Conservation (phyloP, 2,797 vertebrate genomes). For the Helostoma temminkii region DNA sequence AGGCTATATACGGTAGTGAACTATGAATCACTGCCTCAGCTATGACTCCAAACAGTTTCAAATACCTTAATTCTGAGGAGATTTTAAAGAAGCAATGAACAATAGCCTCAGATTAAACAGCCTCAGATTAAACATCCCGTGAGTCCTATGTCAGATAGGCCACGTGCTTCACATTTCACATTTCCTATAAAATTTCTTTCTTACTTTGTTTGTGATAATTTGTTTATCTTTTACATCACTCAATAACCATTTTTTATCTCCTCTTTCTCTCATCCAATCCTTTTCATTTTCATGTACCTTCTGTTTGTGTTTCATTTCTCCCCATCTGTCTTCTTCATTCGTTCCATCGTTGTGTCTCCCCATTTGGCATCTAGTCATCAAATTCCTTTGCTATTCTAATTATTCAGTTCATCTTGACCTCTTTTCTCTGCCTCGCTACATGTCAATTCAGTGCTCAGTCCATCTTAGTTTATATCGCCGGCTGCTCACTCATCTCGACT, state of each 20-base stretch:
- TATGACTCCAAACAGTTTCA: background rate
- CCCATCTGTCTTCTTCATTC: constrained; percentile 23
- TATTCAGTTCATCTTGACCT: constrained; percentile 24
- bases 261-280: constrained; percentile 6
- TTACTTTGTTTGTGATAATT: background rate
- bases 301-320: constrained; percentile 30
- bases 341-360: constrained; percentile 25
- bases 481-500: constrained; percentile 22
- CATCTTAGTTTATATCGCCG: constrained; percentile 28
- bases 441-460: constrained; percentile 13
- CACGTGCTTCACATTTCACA: background rate
- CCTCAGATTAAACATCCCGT: background rate
- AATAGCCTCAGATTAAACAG: constrained; percentile 5
- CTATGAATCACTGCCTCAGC: background rate
- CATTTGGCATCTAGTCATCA: constrained; percentile 41
- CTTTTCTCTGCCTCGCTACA: constrained; percentile 12
- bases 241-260: constrained; percentile 6
- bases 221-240: constrained; percentile 14
- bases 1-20: background rate
- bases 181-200: background rate
- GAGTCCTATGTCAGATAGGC: background rate
- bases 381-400: constrained; percentile 6
- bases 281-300: constrained; percentile 28
- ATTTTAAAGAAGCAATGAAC: background rate
- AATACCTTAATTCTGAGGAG: background rate